phyloP scores from a whole-genome alignment of 2,113 vertebrate genomes.

The Thoracochromis brauschi region DNA sequence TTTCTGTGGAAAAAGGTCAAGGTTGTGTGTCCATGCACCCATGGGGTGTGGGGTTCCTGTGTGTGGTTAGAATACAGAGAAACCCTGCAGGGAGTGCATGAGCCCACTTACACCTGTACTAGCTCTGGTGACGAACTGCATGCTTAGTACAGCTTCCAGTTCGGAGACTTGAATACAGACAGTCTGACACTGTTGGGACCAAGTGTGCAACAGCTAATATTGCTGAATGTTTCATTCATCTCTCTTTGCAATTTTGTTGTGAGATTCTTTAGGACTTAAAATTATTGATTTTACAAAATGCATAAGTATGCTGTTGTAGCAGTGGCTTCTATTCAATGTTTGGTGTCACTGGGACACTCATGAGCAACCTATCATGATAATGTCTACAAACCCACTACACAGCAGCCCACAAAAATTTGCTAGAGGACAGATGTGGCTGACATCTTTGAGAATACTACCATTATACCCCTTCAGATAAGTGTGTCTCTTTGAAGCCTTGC shows the following conservation, averaged over 20 bases:
- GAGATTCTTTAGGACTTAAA: not conserved
- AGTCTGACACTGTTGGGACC: not conserved
- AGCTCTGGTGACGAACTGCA: not conserved
- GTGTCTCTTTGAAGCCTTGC: not conserved
- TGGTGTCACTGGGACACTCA: not conserved
- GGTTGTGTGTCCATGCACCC: slow-evolving; percentile 28
- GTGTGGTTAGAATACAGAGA: slow-evolving; percentile 36
- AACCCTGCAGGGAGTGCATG: not conserved
- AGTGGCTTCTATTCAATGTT: not conserved
- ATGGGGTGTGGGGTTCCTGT: not conserved
- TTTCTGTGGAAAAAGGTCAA: slow-evolving; percentile 62
- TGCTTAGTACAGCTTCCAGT: not conserved
- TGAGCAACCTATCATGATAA: slow-evolving; percentile 1
- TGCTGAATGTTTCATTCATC: not conserved
- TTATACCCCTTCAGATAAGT: not conserved
- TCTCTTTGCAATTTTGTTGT: not conserved
- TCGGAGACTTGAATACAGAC: not conserved
- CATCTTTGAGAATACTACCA: not conserved
- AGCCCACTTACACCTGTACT: slow-evolving; percentile 16
- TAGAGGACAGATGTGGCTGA: slow-evolving; percentile 24
- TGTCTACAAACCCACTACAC: not conserved
- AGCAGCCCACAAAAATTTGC: not conserved
- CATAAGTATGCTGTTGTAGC: not conserved
- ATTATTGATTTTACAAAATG: not conserved
- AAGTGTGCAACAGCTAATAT: not conserved